Conservation (phyloP, 1,140 invertebrate species). For the Brachionus angularis region DNA sequence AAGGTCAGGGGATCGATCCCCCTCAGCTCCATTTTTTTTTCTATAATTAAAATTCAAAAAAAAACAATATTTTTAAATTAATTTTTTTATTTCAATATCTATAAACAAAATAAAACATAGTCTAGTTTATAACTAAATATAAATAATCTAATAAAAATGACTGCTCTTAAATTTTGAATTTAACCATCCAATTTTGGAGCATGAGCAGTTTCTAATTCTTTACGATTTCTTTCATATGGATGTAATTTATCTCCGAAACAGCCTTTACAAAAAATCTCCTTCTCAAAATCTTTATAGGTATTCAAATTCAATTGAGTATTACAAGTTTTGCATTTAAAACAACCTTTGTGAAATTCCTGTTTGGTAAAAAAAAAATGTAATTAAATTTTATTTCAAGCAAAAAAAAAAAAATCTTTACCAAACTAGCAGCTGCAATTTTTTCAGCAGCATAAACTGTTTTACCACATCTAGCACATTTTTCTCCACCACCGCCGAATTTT, state of each 20-base stretch:
- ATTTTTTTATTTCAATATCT: background rate
- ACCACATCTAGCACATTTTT: constrained; percentile 84
- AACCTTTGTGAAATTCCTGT: constrained; percentile 42
- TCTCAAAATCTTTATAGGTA: constrained; percentile 41
- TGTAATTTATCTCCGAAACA: constrained; percentile 42
- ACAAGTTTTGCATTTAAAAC: constrained; percentile 44
- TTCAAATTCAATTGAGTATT: constrained; percentile 32
- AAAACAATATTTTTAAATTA: background rate
- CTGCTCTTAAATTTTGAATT: too few relatives aligned
- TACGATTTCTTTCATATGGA: constrained; percentile 42
- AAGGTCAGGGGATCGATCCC: constrained; percentile 45
- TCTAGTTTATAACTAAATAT: too few relatives aligned
- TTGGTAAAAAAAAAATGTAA: background rate
- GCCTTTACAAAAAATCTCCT: constrained; percentile 39
- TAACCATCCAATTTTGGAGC: background rate
- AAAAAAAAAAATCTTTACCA: background rate
- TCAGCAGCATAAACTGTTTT: constrained; percentile 98
- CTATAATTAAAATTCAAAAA: background rate
- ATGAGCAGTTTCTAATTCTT: constrained; percentile 15
- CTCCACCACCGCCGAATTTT: constrained; percentile 44
- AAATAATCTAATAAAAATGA: too few relatives aligned
- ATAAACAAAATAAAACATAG: too few relatives aligned
- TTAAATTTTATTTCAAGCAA: background rate
- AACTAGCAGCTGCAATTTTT: constrained; percentile 63
- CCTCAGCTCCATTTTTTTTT: constrained; percentile 43